Percentiles rank a stretch among this genome's conserved stretches.
Evolutionary conservation across 2,113 vertebrate species (phyloP).

Genomic region (Candoia aspera): DNA sequence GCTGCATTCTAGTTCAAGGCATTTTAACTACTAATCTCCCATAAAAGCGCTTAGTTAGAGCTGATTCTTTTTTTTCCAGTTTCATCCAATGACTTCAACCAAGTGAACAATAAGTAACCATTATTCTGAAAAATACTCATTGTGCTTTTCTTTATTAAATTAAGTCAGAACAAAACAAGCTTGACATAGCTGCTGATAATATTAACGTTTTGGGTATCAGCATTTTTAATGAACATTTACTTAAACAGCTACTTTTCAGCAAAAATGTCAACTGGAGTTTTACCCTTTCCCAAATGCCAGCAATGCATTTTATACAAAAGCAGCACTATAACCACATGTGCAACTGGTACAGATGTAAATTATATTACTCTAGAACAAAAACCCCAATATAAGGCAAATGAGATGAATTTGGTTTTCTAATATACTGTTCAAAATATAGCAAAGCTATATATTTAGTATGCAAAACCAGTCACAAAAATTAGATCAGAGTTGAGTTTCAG

Average conservation of each 20-base stretch:
- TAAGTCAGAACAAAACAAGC: background rate
- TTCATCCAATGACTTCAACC: background rate
- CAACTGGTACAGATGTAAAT: background rate
- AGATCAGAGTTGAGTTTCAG: background rate
- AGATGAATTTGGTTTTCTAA: background rate
- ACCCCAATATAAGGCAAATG: background rate
- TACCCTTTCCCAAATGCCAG: background rate
- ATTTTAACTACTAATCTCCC: background rate
- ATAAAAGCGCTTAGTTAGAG: background rate
- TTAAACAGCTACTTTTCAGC: background rate
- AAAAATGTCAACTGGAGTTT: background rate
- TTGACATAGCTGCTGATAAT: background rate
- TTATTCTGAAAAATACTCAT: background rate
- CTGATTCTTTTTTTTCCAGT: background rate
- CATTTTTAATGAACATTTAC: background rate
- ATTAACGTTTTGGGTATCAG: background rate
- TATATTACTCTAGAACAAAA: background rate
- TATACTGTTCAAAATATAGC: background rate
- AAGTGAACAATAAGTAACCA: background rate
- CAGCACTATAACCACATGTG: background rate
- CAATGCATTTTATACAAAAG: background rate
- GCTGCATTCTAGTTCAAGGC: background rate
- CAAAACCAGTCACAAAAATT: background rate
- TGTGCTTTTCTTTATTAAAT: background rate
- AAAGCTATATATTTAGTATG: slow-evolving; percentile 10